Conservation (phyloP, 2,888 invertebrate genomes). For the Thecocarcelia acutangulata region DNA sequence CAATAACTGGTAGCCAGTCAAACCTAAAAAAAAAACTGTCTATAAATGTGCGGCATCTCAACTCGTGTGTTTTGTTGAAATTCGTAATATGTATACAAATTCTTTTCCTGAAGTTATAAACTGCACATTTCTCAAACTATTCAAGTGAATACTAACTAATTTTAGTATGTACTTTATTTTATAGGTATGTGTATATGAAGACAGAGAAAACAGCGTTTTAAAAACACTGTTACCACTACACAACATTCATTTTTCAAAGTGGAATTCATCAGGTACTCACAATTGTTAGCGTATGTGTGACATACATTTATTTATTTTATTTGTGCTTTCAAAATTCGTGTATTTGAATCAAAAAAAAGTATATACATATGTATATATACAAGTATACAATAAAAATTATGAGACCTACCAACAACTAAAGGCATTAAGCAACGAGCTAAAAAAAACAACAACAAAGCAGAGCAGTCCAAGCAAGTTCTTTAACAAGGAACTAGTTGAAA, state of each 20-base stretch:
- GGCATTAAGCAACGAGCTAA: constrained; percentile 27
- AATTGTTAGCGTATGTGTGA: constrained; percentile 50
- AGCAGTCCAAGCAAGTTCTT: constrained; percentile 64
- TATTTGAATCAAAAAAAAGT: constrained; percentile 39
- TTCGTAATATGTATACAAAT: too few relatives aligned
- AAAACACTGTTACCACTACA: neutral
- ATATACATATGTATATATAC: too few relatives aligned
- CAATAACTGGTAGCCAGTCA: too few relatives aligned
- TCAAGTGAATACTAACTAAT: neutral
- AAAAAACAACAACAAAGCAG: constrained; percentile 30
- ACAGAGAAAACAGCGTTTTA: constrained; percentile 1
- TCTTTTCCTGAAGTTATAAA: too few relatives aligned
- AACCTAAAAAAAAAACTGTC: too few relatives aligned
- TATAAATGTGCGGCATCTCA: too few relatives aligned
- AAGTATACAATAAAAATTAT: constrained; percentile 30
- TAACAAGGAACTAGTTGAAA: constrained; percentile 66
- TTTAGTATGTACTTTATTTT: neutral
- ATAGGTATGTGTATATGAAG: neutral
- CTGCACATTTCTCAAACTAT: too few relatives aligned
- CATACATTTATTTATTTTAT: constrained; percentile 60
- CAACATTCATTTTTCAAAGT: constrained; percentile 28
- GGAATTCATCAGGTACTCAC: constrained; percentile 37
- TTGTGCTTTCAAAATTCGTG: constrained; percentile 61
- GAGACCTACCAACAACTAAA: constrained; percentile 30
- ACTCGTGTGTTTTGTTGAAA: too few relatives aligned